Percentiles rank a stretch among this genome's conserved stretches.
These are phyloP conservation scores for Acleris holmiana DNA, from an alignment of 2,888 invertebrate species.

Conservation along the genomic window DNA sequence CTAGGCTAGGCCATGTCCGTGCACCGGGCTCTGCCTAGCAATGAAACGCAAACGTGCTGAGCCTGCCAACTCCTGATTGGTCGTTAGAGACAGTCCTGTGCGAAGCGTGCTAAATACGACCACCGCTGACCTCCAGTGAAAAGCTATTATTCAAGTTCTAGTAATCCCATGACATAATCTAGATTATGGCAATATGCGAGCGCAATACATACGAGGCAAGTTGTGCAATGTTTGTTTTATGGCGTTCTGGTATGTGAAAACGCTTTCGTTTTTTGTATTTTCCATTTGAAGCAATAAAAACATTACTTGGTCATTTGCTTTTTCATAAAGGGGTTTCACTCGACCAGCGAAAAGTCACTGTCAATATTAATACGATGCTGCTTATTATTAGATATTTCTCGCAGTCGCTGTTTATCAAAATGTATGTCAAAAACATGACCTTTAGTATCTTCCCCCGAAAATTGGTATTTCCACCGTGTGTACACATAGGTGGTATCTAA, in stretches of 20 bases:
- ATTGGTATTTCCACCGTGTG: too few species aligned
- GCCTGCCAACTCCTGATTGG: slow-evolving; percentile 51
- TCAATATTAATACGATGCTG: too few species aligned
- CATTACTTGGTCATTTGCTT: neutral
- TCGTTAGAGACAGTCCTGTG: slow-evolving; percentile 42
- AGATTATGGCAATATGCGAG: slow-evolving; percentile 52
- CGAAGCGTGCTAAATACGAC: slow-evolving; percentile 51
- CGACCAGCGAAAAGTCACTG: too few species aligned
- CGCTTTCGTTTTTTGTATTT: neutral
- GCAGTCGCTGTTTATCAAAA: too few species aligned
- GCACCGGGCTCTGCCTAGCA: slow-evolving; percentile 65
- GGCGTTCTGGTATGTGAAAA: neutral
- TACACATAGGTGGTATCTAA: too few species aligned
- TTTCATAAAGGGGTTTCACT: too few species aligned
- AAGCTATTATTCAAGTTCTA: slow-evolving; percentile 74
- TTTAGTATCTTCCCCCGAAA: too few species aligned
- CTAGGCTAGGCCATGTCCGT: slow-evolving; percentile 64
- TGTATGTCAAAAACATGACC: too few species aligned
- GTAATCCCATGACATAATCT: slow-evolving; percentile 81
- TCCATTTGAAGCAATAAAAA: neutral
- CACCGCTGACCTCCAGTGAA: slow-evolving; percentile 63
- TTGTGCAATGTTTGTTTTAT: slow-evolving; percentile 9
- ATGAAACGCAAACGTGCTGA: slow-evolving; percentile 62
- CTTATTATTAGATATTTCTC: too few species aligned
- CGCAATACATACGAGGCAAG: slow-evolving; percentile 17